Percentiles rank a stretch among this genome's conserved stretches.
Evolutionary conservation across 2,113 vertebrate genomes (phyloP).

Genomic region (Zosterops japonicus): DNA sequence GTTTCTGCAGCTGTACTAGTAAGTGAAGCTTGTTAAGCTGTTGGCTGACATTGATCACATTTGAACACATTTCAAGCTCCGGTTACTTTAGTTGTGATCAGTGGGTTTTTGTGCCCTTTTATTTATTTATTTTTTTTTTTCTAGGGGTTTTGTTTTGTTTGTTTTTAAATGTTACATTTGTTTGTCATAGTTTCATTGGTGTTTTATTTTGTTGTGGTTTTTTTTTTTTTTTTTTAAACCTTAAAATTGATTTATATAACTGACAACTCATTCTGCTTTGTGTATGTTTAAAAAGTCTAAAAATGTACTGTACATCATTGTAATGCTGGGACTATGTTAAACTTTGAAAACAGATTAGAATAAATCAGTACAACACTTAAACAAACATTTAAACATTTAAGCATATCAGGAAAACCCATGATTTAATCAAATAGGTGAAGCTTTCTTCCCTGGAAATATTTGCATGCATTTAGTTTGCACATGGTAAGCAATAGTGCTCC

Average conservation of each 20-base stretch:
- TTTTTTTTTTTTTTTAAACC: background rate
- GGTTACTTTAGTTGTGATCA: background rate
- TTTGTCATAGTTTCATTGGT: background rate
- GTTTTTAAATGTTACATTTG: background rate
- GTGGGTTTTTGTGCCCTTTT: background rate
- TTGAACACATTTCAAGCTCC: background rate
- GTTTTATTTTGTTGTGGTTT: too few relatives aligned
- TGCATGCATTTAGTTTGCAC: background rate
- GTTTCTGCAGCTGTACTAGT: background rate
- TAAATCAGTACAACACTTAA: background rate
- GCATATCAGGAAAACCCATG: background rate
- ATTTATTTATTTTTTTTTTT: background rate
- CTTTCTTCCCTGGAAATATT: background rate
- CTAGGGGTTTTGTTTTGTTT: fast-evolving
- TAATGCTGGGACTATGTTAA: background rate
- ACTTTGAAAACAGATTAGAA: background rate
- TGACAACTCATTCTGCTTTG: background rate
- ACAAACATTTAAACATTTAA: fast-evolving
- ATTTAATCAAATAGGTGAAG: background rate
- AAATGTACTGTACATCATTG: background rate
- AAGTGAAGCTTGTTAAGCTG: background rate
- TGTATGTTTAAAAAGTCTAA: background rate
- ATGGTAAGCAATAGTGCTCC: background rate
- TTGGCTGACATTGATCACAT: background rate
- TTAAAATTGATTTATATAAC: background rate